phyloP scores from a whole-genome alignment of 2,888 invertebrate species.

The Ligdia adustata region DNA sequence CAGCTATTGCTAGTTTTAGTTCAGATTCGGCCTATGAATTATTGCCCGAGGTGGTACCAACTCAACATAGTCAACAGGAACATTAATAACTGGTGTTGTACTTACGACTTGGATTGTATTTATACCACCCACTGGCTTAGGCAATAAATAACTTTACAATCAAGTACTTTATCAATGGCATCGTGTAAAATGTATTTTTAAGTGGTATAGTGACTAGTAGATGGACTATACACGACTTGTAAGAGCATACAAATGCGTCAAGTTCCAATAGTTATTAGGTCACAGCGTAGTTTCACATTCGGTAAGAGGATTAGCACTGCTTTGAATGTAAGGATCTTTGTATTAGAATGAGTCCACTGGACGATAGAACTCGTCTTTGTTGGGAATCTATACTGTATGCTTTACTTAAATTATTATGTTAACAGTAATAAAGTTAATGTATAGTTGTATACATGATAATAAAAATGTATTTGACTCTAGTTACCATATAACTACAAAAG shows the following conservation, averaged over 20 bases:
- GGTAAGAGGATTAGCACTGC: constrained; percentile 47
- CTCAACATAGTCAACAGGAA: constrained; percentile 44
- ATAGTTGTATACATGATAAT: no score
- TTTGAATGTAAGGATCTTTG: constrained; percentile 35
- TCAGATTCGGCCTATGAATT: constrained; percentile 51
- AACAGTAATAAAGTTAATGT: not conserved
- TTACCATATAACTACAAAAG: no score
- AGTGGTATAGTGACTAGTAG: not conserved
- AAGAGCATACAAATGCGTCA: constrained; percentile 1
- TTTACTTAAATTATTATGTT: not conserved
- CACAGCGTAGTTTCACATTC: constrained; percentile 49
- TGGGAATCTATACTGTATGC: not conserved
- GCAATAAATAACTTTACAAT: constrained; percentile 13
- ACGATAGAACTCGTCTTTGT: constrained; percentile 7
- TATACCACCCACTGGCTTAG: constrained; percentile 18
- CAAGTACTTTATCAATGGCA: constrained; percentile 10
- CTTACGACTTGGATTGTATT: constrained; percentile 12
- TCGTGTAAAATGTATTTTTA: constrained; percentile 1
- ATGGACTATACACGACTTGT: not conserved
- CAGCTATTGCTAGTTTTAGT: constrained; percentile 19
- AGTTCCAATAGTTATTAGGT: constrained; percentile 51
- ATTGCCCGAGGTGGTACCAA: constrained; percentile 36
- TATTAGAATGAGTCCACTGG: constrained; percentile 15
- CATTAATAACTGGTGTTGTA: constrained; percentile 46
- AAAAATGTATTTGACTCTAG: not conserved